Percentiles rank a stretch among this genome's conserved stretches.
Conservation (phyloP, 2,888 invertebrate genomes). For the Rhabditoides inermis region DNA sequence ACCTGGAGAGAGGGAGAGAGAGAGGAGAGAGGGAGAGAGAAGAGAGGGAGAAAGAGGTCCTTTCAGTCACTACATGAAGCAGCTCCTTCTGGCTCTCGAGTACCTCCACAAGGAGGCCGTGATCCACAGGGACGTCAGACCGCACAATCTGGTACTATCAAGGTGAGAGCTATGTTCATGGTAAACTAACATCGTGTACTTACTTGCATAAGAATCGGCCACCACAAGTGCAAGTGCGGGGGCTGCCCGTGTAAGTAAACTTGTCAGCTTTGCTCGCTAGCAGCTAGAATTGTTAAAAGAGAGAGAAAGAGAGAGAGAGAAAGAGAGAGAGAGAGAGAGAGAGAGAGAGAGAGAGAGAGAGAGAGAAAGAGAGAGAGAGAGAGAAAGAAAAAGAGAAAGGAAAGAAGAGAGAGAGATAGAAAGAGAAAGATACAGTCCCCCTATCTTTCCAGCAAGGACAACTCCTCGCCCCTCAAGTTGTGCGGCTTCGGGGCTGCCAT, state of each 20-base stretch:
- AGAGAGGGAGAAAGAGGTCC: not conserved
- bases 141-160: slow-evolving; percentile 88
- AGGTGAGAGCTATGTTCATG: slow-evolving; percentile 52
- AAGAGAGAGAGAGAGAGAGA: too few species aligned
- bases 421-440: too few species aligned
- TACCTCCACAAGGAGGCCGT: slow-evolving; percentile 98
- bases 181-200: not conserved
- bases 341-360: too few species aligned
- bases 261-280: not conserved
- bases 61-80: slow-evolving; percentile 92
- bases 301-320: too few species aligned
- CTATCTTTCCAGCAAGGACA: slow-evolving; percentile 69
- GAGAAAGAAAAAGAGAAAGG: too few species aligned
- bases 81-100: slow-evolving; percentile 87
- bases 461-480: slow-evolving; percentile 93
- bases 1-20: too few species aligned
- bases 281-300: not conserved
- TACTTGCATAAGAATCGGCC: not conserved
- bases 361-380: too few species aligned
- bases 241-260: too few species aligned
- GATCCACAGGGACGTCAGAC: slow-evolving; percentile 91
- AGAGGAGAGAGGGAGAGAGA: not conserved
- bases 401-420: too few species aligned
- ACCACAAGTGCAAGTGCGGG: not conserved
- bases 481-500: slow-evolving; percentile 95